Evolutionary conservation across 1,140 invertebrate genomes (phyloP).

Genomic region (Lordiphosa clarofinis): DNA sequence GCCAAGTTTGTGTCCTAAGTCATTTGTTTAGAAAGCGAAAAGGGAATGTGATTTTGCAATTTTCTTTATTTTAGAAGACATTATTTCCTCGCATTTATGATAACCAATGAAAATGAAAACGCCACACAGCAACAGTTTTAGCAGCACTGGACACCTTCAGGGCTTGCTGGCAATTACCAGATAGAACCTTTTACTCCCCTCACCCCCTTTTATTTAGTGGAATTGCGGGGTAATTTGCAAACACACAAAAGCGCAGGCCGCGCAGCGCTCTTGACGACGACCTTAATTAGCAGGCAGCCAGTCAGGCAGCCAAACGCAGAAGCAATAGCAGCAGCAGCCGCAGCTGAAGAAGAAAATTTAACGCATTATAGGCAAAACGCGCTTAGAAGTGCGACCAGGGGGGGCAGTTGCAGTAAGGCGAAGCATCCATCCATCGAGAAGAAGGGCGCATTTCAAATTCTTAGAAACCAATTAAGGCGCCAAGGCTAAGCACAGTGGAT

Average conservation of each 20-base stretch:
- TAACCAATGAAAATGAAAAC: constrained; percentile 24
- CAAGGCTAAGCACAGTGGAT: constrained; percentile 30
- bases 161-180: constrained; percentile 51
- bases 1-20: constrained; percentile 4
- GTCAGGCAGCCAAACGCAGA: constrained; percentile 1
- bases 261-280: constrained; percentile 45
- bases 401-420: constrained; percentile 2
- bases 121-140: constrained; percentile 29
- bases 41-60: background rate
- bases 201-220: constrained; percentile 6
- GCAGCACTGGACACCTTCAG: constrained; percentile 30
- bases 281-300: constrained; percentile 63
- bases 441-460: constrained; percentile 56
- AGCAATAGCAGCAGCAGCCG: constrained; percentile 6
- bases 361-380: constrained; percentile 63
- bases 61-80: no score
- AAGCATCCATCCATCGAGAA: constrained; percentile 24
- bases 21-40: background rate
- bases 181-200: constrained; percentile 18
- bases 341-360: constrained; percentile 16
- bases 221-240: constrained; percentile 75
- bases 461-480: constrained; percentile 71
- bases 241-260: constrained; percentile 60
- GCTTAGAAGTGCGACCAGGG: constrained; percentile 29
- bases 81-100: background rate